phyloP scores from a whole-genome alignment of 2,888 invertebrate species.

The Formica aserva region DNA sequence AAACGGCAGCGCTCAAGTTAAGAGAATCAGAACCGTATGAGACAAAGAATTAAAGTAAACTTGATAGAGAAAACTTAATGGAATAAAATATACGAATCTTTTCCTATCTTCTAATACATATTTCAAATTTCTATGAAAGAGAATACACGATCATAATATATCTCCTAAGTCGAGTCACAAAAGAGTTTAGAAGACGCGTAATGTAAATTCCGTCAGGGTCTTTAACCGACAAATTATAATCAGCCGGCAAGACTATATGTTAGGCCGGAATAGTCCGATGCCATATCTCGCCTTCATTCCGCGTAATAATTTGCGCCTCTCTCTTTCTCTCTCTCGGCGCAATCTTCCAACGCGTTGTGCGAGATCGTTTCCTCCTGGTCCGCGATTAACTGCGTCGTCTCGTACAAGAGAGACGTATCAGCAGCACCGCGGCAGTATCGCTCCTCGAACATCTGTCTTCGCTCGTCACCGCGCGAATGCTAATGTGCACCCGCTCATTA shows the following conservation, averaged over 20 bases:
- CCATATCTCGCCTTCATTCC: constrained; percentile 44
- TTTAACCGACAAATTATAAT: constrained; percentile 47
- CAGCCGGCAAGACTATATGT: constrained; percentile 37
- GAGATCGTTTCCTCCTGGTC: constrained; percentile 22
- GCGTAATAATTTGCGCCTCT: constrained; percentile 32
- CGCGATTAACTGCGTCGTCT: constrained; percentile 27
- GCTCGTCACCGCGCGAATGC: constrained; percentile 46
- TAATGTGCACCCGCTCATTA: constrained; percentile 44
- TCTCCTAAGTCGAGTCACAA: constrained; percentile 30
- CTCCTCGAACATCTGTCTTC: constrained; percentile 51
- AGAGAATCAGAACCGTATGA: background rate
- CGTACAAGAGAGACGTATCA: constrained; percentile 25
- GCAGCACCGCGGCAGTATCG: constrained; percentile 4
- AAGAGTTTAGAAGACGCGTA: constrained; percentile 29
- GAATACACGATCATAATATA: constrained; percentile 8
- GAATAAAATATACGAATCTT: background rate
- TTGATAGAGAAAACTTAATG: background rate
- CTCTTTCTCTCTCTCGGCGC: background rate
- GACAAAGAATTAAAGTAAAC: background rate
- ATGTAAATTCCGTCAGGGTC: constrained; percentile 13
- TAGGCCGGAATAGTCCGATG: constrained; percentile 41
- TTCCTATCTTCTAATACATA: background rate
- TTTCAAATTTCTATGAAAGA: background rate
- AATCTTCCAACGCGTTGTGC: background rate
- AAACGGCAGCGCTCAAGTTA: background rate